Evolutionary conservation across 2,113 vertebrate genomes (phyloP), one percentile per base, ranked within the genome.

Genomic region (Eulemur macaco): DNA sequence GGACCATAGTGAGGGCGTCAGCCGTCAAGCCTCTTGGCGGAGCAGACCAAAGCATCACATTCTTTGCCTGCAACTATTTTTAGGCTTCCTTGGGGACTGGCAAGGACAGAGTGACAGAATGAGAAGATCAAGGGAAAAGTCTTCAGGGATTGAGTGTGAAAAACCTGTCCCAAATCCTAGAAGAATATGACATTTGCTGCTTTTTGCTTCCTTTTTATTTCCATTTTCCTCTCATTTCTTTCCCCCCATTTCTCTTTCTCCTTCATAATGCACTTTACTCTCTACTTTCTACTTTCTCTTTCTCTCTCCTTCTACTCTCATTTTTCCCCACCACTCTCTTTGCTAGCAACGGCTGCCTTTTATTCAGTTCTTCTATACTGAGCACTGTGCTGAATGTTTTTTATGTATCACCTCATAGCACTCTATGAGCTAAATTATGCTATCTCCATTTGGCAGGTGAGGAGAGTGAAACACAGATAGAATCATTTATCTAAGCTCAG

Each of bases 11-110:
- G 39, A 92, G 60, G 76, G 13, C 42, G 34, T 37, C 91, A 34
- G 68, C 58, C 8, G 11, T 20, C 37, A 42, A 18, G 52, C 37
- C 21, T 82, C 86, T n/a, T 64, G 78, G 64, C 54, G 80, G 76
- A 37, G n/a, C 66, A 78, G 63, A 94, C 91, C 86, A 42, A 42
- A 89, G 78, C 0, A 0, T 29, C 63, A 71, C 37, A 81, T 69
- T 91, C 69, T 96, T 83, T 69, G 86, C 37, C 66, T 77, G 54
- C 50, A 91, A 50, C 60, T 95, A 81, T 88, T 89, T 95, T 94
- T 91, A 73, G 42, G 23, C 73, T 77, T 97, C 64, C 80, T 47
- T 74, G 91, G 91, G 50, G 58, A 91, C 82, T 86, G 86, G 83
- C 4, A 89, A 83, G 29, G 80, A 95, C 77, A 80, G 86, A 87